Percentiles rank a stretch among this genome's conserved stretches.
phyloP scores from a whole-genome alignment of 2,113 vertebrate genomes.

The human region GRCh38 chr13:44191501-44192000 shows the following conservation, averaged over 20 bases:
- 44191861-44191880: background rate
- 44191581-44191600: slow-evolving; percentile 45
- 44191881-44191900: slow-evolving; percentile 53
- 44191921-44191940: slow-evolving; percentile 55
- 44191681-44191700: slow-evolving; percentile 64
- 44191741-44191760: slow-evolving; percentile 78
- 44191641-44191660: background rate
- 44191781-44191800: slow-evolving; percentile 68
- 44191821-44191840: slow-evolving; percentile 58
- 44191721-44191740: slow-evolving; percentile 80
- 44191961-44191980: slow-evolving; percentile 52
- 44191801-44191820: slow-evolving; percentile 57
- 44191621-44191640: background rate
- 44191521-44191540: background rate
- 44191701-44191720: slow-evolving; percentile 72
- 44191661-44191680: slow-evolving; percentile 47
- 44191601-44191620: slow-evolving; percentile 71
- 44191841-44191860: slow-evolving; percentile 9
- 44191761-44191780: slow-evolving; percentile 75
- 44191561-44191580: background rate
- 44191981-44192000: slow-evolving; percentile 33
- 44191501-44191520: background rate
- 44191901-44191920: slow-evolving; percentile 54
- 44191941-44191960: slow-evolving; percentile 61
- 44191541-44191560: background rate